These are phyloP conservation scores for Esperia sulphurella DNA, from an alignment of 2,888 invertebrate genomes.

Conservation along the genomic window DNA sequence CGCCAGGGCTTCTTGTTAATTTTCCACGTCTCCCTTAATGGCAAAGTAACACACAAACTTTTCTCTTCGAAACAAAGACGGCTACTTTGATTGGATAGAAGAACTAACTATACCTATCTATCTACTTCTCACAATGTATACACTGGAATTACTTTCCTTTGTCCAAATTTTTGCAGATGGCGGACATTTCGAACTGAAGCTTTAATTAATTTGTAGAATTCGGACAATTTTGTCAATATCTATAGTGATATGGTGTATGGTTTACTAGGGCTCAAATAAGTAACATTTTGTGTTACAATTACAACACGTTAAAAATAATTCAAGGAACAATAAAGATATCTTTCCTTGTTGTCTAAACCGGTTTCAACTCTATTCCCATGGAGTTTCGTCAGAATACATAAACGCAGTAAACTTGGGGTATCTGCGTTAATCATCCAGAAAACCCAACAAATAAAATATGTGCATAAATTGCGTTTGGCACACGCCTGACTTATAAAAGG, in stretches of 20 bases:
- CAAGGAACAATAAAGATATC: too few relatives aligned
- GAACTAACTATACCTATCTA: neutral
- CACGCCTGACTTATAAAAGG: neutral
- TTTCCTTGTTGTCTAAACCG: too few relatives aligned
- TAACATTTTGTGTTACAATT: too few relatives aligned
- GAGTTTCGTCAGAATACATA: neutral
- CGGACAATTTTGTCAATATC: too few relatives aligned
- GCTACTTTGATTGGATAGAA: slow-evolving; percentile 47
- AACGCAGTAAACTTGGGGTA: neutral
- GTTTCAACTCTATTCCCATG: neutral
- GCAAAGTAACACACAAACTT: slow-evolving; percentile 69
- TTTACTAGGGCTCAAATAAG: too few relatives aligned
- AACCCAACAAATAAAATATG: neutral
- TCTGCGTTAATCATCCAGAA: neutral
- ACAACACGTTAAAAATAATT: too few relatives aligned
- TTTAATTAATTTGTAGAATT: too few relatives aligned
- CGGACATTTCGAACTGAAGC: too few relatives aligned
- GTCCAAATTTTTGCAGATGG: too few relatives aligned
- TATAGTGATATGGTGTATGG: too few relatives aligned
- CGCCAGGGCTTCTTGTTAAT: slow-evolving; percentile 56
- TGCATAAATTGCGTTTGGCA: neutral
- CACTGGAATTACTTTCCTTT: too few relatives aligned
- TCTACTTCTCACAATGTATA: neutral
- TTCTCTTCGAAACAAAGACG: slow-evolving; percentile 46
- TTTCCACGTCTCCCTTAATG: slow-evolving; percentile 63